phyloP scores from a whole-genome alignment of 2,113 vertebrate genomes.

The Pedetes capensis region DNA sequence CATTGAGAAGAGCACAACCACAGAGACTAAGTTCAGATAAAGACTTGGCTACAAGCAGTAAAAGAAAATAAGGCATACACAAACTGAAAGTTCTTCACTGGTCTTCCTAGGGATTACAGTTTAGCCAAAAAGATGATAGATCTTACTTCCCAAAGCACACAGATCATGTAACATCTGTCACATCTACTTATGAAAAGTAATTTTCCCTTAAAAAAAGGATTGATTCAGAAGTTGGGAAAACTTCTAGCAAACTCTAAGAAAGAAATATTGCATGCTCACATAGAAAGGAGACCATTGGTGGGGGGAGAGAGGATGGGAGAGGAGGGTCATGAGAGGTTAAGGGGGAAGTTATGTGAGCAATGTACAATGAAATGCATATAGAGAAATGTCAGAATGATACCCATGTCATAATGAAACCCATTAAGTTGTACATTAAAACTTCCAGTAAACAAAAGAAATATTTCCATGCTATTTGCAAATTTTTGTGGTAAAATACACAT shows the following conservation, averaged over 20 bases:
- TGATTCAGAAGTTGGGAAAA: not conserved
- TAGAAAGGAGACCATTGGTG: too few species aligned
- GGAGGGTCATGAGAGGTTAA: too few species aligned
- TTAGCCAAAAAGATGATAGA: not conserved
- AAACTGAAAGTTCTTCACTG: not conserved
- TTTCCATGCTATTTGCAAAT: not conserved
- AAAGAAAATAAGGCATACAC: not conserved
- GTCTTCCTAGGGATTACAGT: not conserved
- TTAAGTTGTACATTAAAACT: too few species aligned
- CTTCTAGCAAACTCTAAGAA: not conserved
- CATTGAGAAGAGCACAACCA: not conserved
- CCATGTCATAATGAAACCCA: too few species aligned
- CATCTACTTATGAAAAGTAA: not conserved
- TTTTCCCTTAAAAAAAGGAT: not conserved
- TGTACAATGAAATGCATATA: too few species aligned
- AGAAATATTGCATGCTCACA: too few species aligned
- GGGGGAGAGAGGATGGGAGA: too few species aligned
- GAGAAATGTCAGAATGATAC: too few species aligned
- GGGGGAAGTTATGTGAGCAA: too few species aligned
- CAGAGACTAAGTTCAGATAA: not conserved
- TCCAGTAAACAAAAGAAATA: too few species aligned
- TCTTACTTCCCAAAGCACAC: conserved; percentile 1
- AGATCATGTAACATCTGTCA: not conserved
- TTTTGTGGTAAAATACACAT: not conserved
- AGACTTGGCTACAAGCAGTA: not conserved